These are phyloP conservation scores for Enteromius afrohamiltoni DNA, from an alignment of 2,797 vertebrate genomes.

Conservation along the genomic window DNA sequence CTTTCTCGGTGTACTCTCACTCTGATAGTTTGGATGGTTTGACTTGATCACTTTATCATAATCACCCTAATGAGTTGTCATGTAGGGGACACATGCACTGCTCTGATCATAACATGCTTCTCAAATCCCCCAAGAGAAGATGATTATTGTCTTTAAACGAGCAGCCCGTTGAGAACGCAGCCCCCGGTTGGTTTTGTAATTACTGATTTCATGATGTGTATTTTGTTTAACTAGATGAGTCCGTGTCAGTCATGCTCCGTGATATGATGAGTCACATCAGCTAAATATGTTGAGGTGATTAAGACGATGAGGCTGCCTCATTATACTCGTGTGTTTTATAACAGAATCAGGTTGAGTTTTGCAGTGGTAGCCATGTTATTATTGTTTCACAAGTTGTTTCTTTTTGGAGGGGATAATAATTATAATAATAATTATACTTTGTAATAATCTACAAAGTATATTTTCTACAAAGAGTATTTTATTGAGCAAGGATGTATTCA, in stretches of 20 bases:
- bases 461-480: too few species aligned
- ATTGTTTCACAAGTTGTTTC: background rate
- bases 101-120: constrained; percentile 6
- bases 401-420: background rate
- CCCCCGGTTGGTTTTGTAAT: constrained; percentile 7
- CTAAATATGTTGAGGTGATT: background rate
- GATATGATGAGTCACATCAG: constrained; percentile 15
- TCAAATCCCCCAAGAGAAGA: constrained; percentile 4
- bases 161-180: constrained; percentile 15
- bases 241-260: constrained; percentile 27
- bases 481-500: background rate
- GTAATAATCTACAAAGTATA: too few species aligned
- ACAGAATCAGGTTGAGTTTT: background rate
- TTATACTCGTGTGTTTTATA: background rate
- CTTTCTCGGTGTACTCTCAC: background rate
- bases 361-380: background rate
- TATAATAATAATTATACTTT: too few species aligned
- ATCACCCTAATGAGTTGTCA: constrained; percentile 3
- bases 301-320: background rate
- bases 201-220: constrained; percentile 17
- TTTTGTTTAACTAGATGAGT: constrained; percentile 30
- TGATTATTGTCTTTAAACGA: constrained; percentile 37
- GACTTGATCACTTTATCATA: background rate
- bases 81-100: background rate
- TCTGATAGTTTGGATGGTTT: background rate